Conservation (phyloP, 2,113 vertebrate genomes). For the Amblyornis subalaris region DNA sequence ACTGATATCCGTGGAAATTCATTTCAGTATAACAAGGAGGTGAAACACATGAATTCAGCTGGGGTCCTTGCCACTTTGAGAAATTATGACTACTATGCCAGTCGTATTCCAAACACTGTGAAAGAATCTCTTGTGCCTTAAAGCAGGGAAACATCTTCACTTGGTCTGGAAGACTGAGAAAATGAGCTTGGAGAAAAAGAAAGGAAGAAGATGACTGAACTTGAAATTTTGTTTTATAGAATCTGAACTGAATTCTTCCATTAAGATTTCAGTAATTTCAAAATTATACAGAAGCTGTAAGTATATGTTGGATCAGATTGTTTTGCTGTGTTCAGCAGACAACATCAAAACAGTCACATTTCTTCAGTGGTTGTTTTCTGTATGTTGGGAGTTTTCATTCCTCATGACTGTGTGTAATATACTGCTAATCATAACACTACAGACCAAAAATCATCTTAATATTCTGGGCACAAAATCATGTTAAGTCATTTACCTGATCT, state of each 20-base stretch:
- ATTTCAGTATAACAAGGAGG: conserved; percentile 85
- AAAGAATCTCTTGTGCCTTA: conserved; percentile 81
- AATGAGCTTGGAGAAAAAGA: neutral
- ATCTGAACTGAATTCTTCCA: conserved; percentile 5
- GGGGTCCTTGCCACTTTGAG: conserved; percentile 88
- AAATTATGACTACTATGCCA: conserved; percentile 88
- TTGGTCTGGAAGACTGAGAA: neutral
- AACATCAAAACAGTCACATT: neutral
- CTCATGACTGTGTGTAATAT: neutral
- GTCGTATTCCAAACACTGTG: conserved; percentile 84
- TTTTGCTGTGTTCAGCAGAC: neutral
- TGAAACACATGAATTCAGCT: conserved; percentile 94
- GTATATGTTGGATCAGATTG: neutral
- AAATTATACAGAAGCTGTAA: neutral
- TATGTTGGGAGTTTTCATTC: neutral
- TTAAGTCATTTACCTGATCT: neutral
- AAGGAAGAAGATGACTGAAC: neutral
- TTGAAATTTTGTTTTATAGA: neutral
- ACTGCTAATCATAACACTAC: neutral
- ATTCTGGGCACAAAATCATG: neutral
- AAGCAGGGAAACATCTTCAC: neutral
- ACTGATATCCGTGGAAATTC: conserved; percentile 89
- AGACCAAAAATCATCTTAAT: neutral
- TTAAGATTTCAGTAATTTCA: conserved; percentile 17
- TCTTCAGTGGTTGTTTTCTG: neutral